Evolutionary conservation across 2,113 vertebrate genomes (phyloP).

Genomic region (Gobius niger): DNA sequence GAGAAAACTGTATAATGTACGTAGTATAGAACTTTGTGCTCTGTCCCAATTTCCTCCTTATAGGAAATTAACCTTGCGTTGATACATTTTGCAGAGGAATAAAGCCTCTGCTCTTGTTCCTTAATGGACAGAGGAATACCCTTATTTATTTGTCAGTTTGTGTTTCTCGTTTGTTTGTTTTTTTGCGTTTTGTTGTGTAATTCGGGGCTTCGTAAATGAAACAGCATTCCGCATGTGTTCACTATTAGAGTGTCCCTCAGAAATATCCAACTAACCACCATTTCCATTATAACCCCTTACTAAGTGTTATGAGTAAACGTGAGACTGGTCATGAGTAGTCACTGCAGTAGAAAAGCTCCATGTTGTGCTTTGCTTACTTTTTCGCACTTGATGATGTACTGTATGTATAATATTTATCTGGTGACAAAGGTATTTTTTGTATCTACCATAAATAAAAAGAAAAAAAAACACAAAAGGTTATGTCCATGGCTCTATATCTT

Average conservation of each 20-base stretch:
- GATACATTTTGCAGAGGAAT: not conserved
- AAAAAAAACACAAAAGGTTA: constrained; percentile 55
- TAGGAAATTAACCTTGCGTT: not conserved
- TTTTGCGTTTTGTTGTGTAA: not conserved
- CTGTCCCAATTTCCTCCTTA: not conserved
- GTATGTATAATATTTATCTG: constrained; percentile 82
- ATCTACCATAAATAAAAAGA: constrained; percentile 80
- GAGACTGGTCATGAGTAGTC: constrained; percentile 71
- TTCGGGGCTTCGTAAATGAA: constrained; percentile 24
- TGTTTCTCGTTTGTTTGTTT: not conserved
- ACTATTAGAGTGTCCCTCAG: constrained; percentile 56
- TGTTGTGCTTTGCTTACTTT: constrained; percentile 76
- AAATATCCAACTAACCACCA: constrained; percentile 38
- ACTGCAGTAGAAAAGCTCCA: constrained; percentile 64
- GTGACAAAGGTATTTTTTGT: constrained; percentile 87
- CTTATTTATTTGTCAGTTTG: not conserved
- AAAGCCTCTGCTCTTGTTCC: constrained; percentile 24
- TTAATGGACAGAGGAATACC: not conserved
- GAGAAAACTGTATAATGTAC: not conserved
- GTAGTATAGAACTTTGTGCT: not conserved
- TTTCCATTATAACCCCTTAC: constrained; percentile 68
- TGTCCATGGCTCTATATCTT: not conserved
- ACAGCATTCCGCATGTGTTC: constrained; percentile 69
- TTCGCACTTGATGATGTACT: constrained; percentile 69
- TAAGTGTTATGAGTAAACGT: constrained; percentile 71